These are phyloP conservation scores for Zonotrichia leucophrys DNA, from an alignment of 2,113 vertebrate species.

Conservation along the genomic window DNA sequence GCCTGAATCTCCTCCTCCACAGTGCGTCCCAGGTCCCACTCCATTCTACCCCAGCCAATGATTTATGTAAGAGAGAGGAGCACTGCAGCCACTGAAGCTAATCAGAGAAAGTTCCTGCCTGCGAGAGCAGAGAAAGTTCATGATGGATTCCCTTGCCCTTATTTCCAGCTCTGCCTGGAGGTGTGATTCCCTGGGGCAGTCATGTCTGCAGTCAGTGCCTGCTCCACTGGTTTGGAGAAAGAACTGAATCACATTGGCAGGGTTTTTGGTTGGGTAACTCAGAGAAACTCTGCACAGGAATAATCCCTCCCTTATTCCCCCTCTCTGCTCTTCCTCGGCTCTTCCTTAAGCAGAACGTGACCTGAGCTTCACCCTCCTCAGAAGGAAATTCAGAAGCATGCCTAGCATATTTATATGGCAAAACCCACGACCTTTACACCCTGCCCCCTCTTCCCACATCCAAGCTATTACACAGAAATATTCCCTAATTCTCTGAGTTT, in stretches of 20 bases:
- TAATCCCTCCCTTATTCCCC: background rate
- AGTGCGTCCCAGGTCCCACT: background rate
- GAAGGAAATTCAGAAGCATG: background rate
- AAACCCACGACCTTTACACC: background rate
- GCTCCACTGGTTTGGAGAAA: constrained; percentile 33
- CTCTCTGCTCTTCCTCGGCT: background rate
- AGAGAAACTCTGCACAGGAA: background rate
- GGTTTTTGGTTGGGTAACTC: constrained; percentile 23
- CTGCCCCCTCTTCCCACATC: background rate
- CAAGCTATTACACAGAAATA: background rate
- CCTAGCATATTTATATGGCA: background rate
- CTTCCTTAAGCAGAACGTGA: background rate
- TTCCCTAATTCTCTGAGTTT: constrained; percentile 22
- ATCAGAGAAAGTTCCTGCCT: background rate
- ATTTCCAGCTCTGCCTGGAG: constrained; percentile 36
- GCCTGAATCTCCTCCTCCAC: background rate
- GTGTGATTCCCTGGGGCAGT: constrained; percentile 7
- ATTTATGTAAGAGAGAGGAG: background rate
- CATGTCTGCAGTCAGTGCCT: constrained; percentile 10
- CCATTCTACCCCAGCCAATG: background rate
- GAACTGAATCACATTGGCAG: constrained; percentile 25
- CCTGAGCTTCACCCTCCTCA: background rate
- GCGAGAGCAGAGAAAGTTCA: constrained; percentile 26
- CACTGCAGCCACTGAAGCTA: background rate
- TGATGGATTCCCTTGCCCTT: constrained; percentile 31